Conservation (phyloP, 2,888 invertebrate genomes). For the Ochropleura leucogaster region DNA sequence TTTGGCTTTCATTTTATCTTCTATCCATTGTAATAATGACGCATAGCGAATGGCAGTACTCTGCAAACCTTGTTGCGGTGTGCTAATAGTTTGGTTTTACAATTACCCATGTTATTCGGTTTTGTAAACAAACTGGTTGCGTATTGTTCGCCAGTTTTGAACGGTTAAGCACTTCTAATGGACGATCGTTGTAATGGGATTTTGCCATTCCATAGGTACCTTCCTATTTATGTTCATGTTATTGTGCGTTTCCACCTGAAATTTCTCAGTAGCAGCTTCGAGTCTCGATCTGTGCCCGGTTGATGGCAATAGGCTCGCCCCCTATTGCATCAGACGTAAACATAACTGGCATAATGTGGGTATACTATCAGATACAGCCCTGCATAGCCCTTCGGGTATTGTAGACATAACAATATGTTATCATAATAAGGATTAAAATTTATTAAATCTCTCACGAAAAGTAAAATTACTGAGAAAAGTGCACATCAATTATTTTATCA, state of each 20-base stretch:
- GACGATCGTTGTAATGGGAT: constrained; percentile 23
- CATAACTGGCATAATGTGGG: neutral
- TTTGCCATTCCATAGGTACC: neutral
- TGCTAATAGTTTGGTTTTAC: constrained; percentile 55
- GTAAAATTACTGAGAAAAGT: neutral
- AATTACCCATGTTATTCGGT: constrained; percentile 50
- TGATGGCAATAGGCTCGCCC: neutral
- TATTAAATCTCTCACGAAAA: neutral
- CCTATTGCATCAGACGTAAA: neutral
- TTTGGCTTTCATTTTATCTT: constrained; percentile 11
- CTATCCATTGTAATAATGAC: constrained; percentile 32
- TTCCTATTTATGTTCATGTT: neutral
- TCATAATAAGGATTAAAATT: neutral
- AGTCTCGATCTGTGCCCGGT: neutral
- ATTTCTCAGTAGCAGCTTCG: neutral
- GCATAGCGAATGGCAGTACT: constrained; percentile 31
- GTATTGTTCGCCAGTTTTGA: constrained; percentile 31
- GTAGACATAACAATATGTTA: neutral
- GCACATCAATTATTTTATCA: too few species aligned
- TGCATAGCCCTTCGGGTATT: neutral
- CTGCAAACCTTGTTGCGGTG: constrained; percentile 59
- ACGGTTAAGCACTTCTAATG: constrained; percentile 21
- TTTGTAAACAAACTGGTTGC: constrained; percentile 53
- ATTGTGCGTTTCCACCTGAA: neutral
- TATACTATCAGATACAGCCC: neutral